A percentile compares a stretch with the other conserved stretches of the same genome.
Conservation (phyloP, 2,113 vertebrate genomes). For the Xiphophorus hellerii region DNA sequence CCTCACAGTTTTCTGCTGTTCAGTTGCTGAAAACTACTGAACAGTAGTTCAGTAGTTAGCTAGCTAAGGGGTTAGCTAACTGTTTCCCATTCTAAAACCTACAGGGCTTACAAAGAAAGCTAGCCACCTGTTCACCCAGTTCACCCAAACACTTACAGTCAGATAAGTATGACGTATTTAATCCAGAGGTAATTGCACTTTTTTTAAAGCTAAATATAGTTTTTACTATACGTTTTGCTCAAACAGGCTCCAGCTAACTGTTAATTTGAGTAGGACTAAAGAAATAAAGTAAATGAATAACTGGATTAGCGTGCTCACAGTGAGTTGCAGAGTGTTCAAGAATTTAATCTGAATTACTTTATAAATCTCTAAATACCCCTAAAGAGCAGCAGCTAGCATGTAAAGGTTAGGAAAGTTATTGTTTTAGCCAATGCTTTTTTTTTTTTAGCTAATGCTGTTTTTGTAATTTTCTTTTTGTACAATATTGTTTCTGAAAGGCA, state of each 20-base stretch:
- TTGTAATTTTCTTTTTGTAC: slow-evolving; percentile 11
- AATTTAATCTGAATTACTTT: slow-evolving; percentile 6
- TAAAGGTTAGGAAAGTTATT: slow-evolving; percentile 19
- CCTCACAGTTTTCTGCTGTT: not conserved
- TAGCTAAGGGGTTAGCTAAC: not conserved
- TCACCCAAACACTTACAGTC: slow-evolving; percentile 15
- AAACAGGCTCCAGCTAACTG: slow-evolving; percentile 1
- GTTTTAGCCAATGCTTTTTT: slow-evolving; percentile 20
- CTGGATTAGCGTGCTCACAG: not conserved
- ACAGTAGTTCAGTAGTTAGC: too few species aligned
- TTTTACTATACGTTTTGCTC: not conserved
- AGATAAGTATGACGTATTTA: not conserved
- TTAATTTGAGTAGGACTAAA: not conserved
- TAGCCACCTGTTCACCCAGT: not conserved
- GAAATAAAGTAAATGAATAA: slow-evolving; percentile 1
- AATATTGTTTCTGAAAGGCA: slow-evolving; percentile 10
- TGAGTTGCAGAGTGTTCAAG: slow-evolving; percentile 1
- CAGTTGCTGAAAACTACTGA: too few species aligned
- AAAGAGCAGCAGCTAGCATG: slow-evolving; percentile 20
- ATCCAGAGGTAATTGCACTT: not conserved
- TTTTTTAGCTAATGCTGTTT: slow-evolving; percentile 16
- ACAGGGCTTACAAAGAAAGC: not conserved
- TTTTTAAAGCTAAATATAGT: not conserved
- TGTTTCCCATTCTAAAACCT: not conserved
- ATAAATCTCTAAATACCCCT: slow-evolving; percentile 46